Conservation (phyloP, 2,888 invertebrate genomes). For the Crematogaster levior region DNA sequence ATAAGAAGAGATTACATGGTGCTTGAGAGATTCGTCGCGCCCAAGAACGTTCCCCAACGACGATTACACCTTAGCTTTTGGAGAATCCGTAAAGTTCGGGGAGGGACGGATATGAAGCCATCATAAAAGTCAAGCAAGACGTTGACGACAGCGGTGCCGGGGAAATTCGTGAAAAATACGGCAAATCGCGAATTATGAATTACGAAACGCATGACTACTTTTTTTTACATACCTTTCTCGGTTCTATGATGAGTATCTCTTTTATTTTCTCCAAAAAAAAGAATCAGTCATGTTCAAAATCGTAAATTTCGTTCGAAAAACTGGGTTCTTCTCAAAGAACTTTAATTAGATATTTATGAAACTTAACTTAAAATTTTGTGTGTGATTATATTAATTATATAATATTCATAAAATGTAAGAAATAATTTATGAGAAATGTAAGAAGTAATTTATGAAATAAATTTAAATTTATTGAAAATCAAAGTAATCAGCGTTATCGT, state of each 20-base stretch:
- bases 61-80: slow-evolving; percentile 1
- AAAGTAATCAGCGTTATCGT: not conserved
- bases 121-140: slow-evolving; percentile 24
- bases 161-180: slow-evolving; percentile 25
- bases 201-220: slow-evolving; percentile 7
- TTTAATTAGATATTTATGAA: not conserved
- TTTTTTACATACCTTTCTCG: not conserved
- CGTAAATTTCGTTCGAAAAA: not conserved
- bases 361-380: not conserved
- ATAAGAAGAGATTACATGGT: slow-evolving; percentile 38
- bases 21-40: slow-evolving; percentile 62
- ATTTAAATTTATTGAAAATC: not conserved
- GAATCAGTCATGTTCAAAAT: not conserved
- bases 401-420: not conserved
- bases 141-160: not conserved
- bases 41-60: slow-evolving; percentile 52
- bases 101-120: slow-evolving; percentile 12
- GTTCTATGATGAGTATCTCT: slow-evolving; percentile 3
- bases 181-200: slow-evolving; percentile 27
- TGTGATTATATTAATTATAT: not conserved
- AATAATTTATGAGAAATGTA: too few species aligned
- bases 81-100: slow-evolving; percentile 22
- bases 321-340: not conserved
- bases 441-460: not conserved
- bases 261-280: not conserved